These are phyloP conservation scores for Mesitornis unicolor DNA, from an alignment of 2,113 vertebrate genomes.

Conservation along the genomic window DNA sequence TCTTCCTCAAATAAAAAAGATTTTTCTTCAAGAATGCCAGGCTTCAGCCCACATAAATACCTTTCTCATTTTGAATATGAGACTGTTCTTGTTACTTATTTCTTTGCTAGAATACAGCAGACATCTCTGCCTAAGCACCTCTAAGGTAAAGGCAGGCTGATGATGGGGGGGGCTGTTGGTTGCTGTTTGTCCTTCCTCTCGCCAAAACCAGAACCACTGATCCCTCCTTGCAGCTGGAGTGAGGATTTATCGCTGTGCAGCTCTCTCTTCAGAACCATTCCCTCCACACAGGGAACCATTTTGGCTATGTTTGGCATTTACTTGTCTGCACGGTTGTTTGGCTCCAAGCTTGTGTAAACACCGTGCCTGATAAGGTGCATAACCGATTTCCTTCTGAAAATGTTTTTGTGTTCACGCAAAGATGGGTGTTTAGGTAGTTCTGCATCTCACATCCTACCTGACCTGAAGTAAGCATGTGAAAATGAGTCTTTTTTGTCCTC, in stretches of 20 bases:
- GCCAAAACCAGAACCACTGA: not conserved
- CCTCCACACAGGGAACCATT: not conserved
- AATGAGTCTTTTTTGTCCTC: not conserved
- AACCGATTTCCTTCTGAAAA: not conserved
- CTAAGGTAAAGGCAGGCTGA: not conserved
- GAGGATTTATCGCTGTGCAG: not conserved
- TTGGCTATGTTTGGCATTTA: not conserved
- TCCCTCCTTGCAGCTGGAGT: not conserved
- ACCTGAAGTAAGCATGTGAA: not conserved
- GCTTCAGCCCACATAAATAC: not conserved
- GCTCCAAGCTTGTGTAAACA: not conserved
- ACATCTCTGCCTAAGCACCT: not conserved
- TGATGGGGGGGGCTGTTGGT: not conserved
- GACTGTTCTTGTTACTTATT: not conserved
- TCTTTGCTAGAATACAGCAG: not conserved
- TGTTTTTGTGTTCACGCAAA: not conserved
- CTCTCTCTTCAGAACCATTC: not conserved
- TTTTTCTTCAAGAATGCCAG: not conserved
- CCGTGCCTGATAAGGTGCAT: fast-evolving
- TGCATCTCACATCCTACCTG: not conserved
- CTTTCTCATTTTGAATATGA: not conserved
- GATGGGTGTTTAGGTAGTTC: not conserved
- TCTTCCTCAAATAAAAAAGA: not conserved
- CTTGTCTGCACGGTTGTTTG: not conserved
- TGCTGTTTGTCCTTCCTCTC: not conserved